These are phyloP conservation scores for Limanda limanda DNA, from an alignment of 2,113 vertebrate genomes.

Conservation along the genomic window DNA sequence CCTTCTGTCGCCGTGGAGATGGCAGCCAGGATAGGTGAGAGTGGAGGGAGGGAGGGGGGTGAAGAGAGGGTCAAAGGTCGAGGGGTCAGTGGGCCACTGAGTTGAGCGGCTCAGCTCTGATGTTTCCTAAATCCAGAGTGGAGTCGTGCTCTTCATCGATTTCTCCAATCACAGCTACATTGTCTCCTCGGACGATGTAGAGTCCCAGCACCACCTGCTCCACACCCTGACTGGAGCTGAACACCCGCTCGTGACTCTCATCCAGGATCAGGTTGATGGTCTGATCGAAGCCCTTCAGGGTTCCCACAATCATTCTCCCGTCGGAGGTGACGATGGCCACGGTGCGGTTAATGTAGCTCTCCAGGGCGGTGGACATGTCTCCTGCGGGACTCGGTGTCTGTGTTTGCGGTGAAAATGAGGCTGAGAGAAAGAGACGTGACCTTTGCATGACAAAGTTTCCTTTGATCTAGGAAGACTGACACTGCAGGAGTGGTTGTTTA, in stretches of 20 bases:
- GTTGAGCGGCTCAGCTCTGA: constrained; percentile 95
- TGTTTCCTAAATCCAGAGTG: constrained; percentile 95
- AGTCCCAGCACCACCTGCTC: constrained; percentile 98
- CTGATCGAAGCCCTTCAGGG: constrained; percentile 98
- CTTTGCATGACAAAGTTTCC: no score
- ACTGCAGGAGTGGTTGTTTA: no score
- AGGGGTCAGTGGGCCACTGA: constrained; percentile 90
- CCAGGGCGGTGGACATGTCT: constrained; percentile 84
- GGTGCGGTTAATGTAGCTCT: constrained; percentile 88
- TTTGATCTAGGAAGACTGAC: no score
- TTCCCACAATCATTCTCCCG: constrained; percentile 98
- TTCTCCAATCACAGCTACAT: constrained; percentile 98
- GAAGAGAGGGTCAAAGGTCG: constrained; percentile 44
- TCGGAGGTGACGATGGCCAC: constrained; percentile 98
- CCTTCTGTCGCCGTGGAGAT: constrained; percentile 12
- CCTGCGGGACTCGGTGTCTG: constrained; percentile 2
- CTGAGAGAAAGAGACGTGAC: no score
- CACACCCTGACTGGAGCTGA: constrained; percentile 97
- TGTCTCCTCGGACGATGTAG: constrained; percentile 98
- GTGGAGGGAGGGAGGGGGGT: not conserved
- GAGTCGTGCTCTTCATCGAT: constrained; percentile 99
- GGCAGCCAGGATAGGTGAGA: not conserved
- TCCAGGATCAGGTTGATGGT: constrained; percentile 99
- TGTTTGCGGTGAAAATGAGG: not conserved
- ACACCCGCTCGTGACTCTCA: constrained; percentile 98